These are phyloP conservation scores for Lithobates pipiens DNA, from an alignment of 2,797 vertebrate genomes.

Conservation along the genomic window DNA sequence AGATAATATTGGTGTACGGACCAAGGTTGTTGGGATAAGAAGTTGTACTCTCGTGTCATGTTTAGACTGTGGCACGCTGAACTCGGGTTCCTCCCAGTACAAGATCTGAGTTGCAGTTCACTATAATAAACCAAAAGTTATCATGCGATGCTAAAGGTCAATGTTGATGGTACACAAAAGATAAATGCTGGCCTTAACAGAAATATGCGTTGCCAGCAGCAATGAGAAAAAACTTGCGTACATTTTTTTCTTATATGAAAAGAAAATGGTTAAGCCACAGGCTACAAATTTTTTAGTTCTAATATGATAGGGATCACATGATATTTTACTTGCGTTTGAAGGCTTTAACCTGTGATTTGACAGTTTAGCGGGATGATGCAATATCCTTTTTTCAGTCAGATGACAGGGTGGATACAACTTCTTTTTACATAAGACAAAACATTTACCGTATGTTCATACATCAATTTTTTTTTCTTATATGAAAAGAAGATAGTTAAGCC, in stretches of 20 bases:
- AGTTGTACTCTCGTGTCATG: conserved; percentile 7
- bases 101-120: not conserved
- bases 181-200: conserved; percentile 10
- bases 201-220: conserved; percentile 25
- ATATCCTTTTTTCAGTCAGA: not conserved
- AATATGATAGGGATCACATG: not conserved
- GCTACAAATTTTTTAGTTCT: not conserved
- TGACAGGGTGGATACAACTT: not conserved
- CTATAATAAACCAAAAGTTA: not conserved
- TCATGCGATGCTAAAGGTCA: conserved; percentile 44
- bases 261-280: not conserved
- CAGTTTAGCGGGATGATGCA: not conserved
- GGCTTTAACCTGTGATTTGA: not conserved
- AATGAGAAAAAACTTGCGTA: not conserved
- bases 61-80: conserved; percentile 28
- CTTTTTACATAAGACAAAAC: not conserved
- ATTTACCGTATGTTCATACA: too few species aligned
- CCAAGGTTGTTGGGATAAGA: conserved; percentile 10
- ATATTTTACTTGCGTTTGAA: not conserved
- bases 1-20: not conserved
- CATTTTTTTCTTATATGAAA: not conserved
- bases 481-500: not conserved
- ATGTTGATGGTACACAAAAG: conserved; percentile 12
- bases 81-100: not conserved
- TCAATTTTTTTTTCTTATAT: not conserved